Evolutionary conservation across 2,888 invertebrate genomes (phyloP).

Genomic region (Meteorus cinctellus): DNA sequence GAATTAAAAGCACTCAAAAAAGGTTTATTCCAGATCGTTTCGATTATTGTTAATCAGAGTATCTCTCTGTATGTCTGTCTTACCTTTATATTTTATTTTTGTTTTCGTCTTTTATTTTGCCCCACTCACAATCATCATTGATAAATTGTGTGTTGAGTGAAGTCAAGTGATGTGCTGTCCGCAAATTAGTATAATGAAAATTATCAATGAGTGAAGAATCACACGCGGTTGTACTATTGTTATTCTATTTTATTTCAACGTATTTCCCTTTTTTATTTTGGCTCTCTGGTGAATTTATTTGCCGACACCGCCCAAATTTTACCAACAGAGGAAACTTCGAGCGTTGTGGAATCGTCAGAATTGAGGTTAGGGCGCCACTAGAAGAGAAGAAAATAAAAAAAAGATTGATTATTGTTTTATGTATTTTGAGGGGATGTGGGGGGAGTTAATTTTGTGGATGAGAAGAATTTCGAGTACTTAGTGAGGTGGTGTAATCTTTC

Average conservation of each 20-base stretch:
- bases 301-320: neutral
- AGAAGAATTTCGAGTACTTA: too few species aligned
- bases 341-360: neutral
- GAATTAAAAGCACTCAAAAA: too few species aligned
- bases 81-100: neutral
- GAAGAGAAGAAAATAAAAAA: neutral
- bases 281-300: neutral
- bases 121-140: neutral
- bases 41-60: too few species aligned
- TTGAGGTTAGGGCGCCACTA: conserved; percentile 41
- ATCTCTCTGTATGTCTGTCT: conserved; percentile 2
- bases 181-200: neutral
- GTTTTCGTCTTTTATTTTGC: neutral
- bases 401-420: neutral
- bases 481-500: too few species aligned
- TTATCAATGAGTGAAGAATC: too few species aligned
- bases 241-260: neutral
- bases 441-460: too few species aligned
- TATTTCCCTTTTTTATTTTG: too few species aligned
- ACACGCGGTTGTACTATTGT: neutral
- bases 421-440: neutral
- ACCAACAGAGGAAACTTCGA: neutral
- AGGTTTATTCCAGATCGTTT: too few species aligned
- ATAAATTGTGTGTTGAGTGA: conserved; percentile 7
- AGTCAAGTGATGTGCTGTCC: neutral